Conservation (phyloP, 2,113 vertebrate species). For the Chaenocephalus aceratus region DNA sequence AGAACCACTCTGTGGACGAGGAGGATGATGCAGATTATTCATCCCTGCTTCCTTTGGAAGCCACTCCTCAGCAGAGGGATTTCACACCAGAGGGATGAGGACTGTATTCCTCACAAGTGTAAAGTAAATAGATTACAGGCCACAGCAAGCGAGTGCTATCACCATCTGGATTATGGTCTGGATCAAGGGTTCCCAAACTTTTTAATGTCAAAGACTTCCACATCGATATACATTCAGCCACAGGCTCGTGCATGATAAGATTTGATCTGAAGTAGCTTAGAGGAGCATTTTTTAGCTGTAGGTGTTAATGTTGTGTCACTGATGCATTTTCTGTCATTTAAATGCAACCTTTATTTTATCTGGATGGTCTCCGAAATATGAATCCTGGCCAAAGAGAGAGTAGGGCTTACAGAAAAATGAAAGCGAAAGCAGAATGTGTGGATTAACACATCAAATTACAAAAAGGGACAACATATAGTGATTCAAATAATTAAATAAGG, state of each 20-base stretch:
- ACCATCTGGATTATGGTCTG: constrained; percentile 52
- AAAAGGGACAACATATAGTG: background rate
- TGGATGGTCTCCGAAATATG: background rate
- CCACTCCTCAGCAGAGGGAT: constrained; percentile 55
- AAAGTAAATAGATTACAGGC: constrained; percentile 69
- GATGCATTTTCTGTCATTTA: background rate
- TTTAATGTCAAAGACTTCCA: constrained; percentile 29
- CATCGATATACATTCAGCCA: background rate
- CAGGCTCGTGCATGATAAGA: constrained; percentile 7
- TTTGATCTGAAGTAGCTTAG: constrained; percentile 17
- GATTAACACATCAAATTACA: background rate
- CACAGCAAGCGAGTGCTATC: constrained; percentile 36
- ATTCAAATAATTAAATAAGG: background rate
- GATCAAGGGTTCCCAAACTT: constrained; percentile 44
- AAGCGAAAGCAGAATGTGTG: background rate
- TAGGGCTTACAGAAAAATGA: background rate
- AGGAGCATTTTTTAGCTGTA: background rate
- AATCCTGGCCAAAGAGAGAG: background rate
- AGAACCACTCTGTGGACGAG: constrained; percentile 73
- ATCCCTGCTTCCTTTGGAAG: constrained; percentile 63
- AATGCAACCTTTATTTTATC: constrained; percentile 3
- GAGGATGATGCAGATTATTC: constrained; percentile 79
- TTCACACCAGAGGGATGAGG: constrained; percentile 65
- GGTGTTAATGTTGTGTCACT: constrained; percentile 3
- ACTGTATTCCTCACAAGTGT: constrained; percentile 50